Evolutionary conservation across 2,888 invertebrate species (phyloP).

Genomic region (Lissonota sp.): DNA sequence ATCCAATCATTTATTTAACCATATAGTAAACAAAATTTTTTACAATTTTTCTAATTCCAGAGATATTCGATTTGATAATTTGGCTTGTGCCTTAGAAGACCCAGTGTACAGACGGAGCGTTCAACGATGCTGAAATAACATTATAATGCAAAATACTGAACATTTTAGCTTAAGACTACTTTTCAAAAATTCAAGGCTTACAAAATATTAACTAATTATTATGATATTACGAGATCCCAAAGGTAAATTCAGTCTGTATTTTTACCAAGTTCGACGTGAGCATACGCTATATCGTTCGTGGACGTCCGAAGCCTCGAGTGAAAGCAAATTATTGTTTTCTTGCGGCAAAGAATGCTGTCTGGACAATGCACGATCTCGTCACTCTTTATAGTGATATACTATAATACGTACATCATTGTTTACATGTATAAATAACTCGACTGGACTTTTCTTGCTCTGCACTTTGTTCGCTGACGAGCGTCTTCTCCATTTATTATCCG

Average conservation of each 20-base stretch:
- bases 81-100: too few species aligned
- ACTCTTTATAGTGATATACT: slow-evolving; percentile 18
- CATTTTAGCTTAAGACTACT: neutral
- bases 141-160: neutral
- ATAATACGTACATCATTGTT: slow-evolving; percentile 8
- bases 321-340: slow-evolving; percentile 44
- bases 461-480: slow-evolving; percentile 33
- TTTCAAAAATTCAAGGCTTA: neutral
- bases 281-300: neutral
- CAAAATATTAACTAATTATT: slow-evolving; percentile 9
- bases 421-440: neutral
- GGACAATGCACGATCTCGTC: slow-evolving; percentile 40
- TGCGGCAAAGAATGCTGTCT: slow-evolving; percentile 19
- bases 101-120: too few species aligned
- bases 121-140: neutral
- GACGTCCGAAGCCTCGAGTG: slow-evolving; percentile 28
- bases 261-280: neutral
- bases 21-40: too few species aligned
- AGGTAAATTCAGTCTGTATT: slow-evolving; percentile 4
- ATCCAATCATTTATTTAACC: too few species aligned
- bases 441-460: slow-evolving; percentile 9
- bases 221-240: slow-evolving; percentile 14
- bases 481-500: slow-evolving; percentile 20
- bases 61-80: too few species aligned
- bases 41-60: too few species aligned